Evolutionary conservation across 2,113 vertebrate genomes (phyloP), one percentile per base, ranked within the genome.

Genomic region (Daboia siamensis): DNA sequence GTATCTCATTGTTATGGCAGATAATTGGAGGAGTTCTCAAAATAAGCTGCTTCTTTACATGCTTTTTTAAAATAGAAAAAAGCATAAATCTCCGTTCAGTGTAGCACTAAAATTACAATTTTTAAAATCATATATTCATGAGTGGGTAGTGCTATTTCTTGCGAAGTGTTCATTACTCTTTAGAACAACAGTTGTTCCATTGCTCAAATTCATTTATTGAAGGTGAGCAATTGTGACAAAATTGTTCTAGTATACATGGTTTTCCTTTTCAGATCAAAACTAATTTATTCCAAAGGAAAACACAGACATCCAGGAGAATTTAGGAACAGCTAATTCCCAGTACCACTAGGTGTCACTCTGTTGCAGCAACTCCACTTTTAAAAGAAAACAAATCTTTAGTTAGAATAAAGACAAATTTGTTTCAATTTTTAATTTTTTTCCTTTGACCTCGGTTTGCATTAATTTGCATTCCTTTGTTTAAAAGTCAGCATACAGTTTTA

Each of bases 341-440:
- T 44, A 21, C 86, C 93, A 92, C 84, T 87, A 92, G 85, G 89
- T 94, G 93, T 55, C 91, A 80, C 33, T 90, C 33, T 92, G 39
- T 55, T 39, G 29, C 56, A 88, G 91, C 55, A 61, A 33, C 57
- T 92, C 51, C 11, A 51, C 0, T 59, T 85, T 64, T 88, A 80
- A 80, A 80, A 21, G 33, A 80, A 21, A 80, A 80, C 33, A 80
- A 39, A 80, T 21, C 33, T 44, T 10, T 7, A 80, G 5, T 21
- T 44, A 80, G 33, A 44, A 80, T 23, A 46, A 54, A 9, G 85
- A n/a, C 24, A 87, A 92, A 90, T 26, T 7, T 80, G 74, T 80
- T 21, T 80, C 74, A 80, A 80, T 80, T 20, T 80, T 0, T 12
- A 39, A 44, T 80, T 4, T 44, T 80, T 80, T 80, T 80, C 21